Evolutionary conservation across 1,140 invertebrate species (phyloP), one percentile per base, ranked within the genome.

Genomic region (Helicoverpa zea): DNA sequence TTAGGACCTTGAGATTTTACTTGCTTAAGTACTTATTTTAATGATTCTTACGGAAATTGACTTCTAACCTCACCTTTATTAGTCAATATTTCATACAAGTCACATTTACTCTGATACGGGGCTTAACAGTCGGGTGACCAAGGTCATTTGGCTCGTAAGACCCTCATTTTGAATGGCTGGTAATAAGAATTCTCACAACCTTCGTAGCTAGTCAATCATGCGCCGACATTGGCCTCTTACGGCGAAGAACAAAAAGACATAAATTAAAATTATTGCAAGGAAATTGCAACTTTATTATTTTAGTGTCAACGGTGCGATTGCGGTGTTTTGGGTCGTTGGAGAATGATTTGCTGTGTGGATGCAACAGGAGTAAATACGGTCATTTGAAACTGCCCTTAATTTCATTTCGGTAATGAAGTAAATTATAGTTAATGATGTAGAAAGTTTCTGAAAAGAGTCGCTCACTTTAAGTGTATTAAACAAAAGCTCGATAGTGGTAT

Each of bases 211-310:
- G 47, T 77, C 75, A 77, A 54, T 64, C 75, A 77, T 64, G 29
- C 35, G n/a, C 61, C 54, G 75, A 66, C 75, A 77, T 77, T 77
- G 75, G 75, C 74, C 43, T 52, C 66, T 70, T 66, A 66, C 63
- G 12, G n/a, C 59, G 30, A 52, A 49, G 18, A 63, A 76, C 56
- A 76, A 61, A 75, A 61, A 61, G 56, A 75, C 75, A 77, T 77
- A 77, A 64, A 77, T 77, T 77, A 64, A 51, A 77, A 11, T 70
- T 51, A 52, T 49, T 52, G 52, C 54, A 81, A 16, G 13, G 30
- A 12, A 85, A 81, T 83, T 70, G 23, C 59, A 58, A 80, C 86
- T 63, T 83, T 88, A 87, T 79, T 16, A 0, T 52, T 56, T 63
- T 18, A 16, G 23, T 11, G 4, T 58, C 83, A 86, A 79, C 75